Conservation (phyloP, 2,113 vertebrate species). For the Dromiciops gliroides region DNA sequence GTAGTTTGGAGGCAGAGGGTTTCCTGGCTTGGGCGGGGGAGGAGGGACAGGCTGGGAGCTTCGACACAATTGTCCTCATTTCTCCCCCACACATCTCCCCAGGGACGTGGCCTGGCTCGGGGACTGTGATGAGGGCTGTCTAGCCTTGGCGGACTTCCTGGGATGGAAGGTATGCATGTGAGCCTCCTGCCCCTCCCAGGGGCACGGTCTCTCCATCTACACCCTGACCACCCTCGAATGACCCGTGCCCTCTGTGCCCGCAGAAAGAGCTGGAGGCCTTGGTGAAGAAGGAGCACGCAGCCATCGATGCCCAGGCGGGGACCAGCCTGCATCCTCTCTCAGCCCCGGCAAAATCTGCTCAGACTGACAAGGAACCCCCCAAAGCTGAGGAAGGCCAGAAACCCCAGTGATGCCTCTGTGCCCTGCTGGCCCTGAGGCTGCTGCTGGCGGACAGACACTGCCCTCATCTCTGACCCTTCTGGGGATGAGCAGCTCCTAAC, state of each 20-base stretch:
- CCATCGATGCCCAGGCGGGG: slow-evolving; percentile 83
- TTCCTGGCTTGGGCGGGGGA: background rate
- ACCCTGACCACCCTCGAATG: background rate
- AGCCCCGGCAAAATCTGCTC: slow-evolving; percentile 51
- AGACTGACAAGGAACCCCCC: slow-evolving; percentile 53
- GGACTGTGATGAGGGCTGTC: slow-evolving; percentile 91
- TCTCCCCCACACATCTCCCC: background rate
- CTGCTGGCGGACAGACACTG: background rate
- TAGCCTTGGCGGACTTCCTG: slow-evolving; percentile 90
- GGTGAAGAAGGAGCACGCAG: slow-evolving; percentile 87
- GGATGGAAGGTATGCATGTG: slow-evolving; percentile 91
- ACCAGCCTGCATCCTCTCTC: slow-evolving; percentile 42
- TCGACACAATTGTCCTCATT: background rate
- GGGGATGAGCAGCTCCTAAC: slow-evolving; percentile 10
- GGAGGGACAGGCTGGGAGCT: background rate
- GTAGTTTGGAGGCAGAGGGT: background rate
- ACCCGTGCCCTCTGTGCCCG: background rate
- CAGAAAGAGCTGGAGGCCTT: slow-evolving; percentile 91
- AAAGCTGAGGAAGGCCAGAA: slow-evolving; percentile 28
- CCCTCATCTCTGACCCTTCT: slow-evolving; percentile 40
- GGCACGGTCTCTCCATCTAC: background rate
- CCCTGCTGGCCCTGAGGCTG: background rate
- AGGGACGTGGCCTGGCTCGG: slow-evolving; percentile 93
- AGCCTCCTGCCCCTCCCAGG: background rate
- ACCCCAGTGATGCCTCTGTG: slow-evolving; percentile 64